Evolutionary conservation across 2,888 invertebrate species (phyloP), one percentile per base, ranked within the genome.

Genomic region (Tanypteryx hageni): DNA sequence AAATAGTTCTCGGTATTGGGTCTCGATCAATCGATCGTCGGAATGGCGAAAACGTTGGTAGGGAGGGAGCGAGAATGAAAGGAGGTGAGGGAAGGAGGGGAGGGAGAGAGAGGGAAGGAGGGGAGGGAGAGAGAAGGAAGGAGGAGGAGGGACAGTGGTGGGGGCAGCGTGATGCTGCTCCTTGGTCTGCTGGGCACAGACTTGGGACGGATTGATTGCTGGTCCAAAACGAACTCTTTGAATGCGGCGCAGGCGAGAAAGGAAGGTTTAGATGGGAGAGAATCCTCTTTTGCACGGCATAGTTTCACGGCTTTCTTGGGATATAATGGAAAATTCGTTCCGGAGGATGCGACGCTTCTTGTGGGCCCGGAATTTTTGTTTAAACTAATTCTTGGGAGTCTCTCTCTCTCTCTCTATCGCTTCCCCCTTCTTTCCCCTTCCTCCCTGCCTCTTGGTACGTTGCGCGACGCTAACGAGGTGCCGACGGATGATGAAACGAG

Each of bases 1-100:
- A 89, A 89, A 27, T 61, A 89, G 64, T 89, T 68, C 89, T 64
- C 56, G 89, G 89, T 68, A 89, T 89, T 18, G 89, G 61, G 57
- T 86, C 83, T 83, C 83, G 57, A 83, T 83, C 86, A 86, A 89
- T 89, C 44, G 89, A 44, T 83, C n/a, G 83, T 57, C 16, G 18
- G 83, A 44, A 61, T 27, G 16, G 61, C 5, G 64, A 64, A 44
- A 11, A n/a, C 44, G 64, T 16, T 27, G 18, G 3, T 10, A 3
- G 22, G 31, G 64, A 10, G 64, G 31, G 16, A 44, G 13, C 16
- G 18, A 7, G 82, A 7, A 7, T 4, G 14, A 18, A 18, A 16
- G 64, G 64, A 64, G 64, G 64, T 2, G 3, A 64, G 14, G 18
- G 27, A 16, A 10, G 64, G 5, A 16, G 64, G 83, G 4, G 16